Evolutionary conservation across 2,797 vertebrate genomes (phyloP).

Genomic region (Hephaestus fuliginosus): DNA sequence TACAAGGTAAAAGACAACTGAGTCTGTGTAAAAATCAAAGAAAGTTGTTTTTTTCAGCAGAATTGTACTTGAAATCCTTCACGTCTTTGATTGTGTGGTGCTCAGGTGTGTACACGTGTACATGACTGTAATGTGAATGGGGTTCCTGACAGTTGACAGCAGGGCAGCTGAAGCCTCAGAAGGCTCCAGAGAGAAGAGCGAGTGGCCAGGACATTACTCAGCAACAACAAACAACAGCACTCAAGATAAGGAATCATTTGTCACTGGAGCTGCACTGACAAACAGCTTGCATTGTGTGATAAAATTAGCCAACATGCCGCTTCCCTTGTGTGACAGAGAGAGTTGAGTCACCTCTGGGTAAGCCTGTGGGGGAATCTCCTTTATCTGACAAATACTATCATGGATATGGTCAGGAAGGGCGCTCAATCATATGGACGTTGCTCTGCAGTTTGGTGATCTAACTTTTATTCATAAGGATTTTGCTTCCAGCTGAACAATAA

Average conservation of each 20-base stretch:
- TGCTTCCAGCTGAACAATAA: neutral
- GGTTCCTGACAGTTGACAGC: slow-evolving; percentile 54
- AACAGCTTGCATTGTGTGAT: slow-evolving; percentile 69
- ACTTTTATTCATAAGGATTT: slow-evolving; percentile 5
- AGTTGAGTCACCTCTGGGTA: slow-evolving; percentile 63
- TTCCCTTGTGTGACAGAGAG: slow-evolving; percentile 62
- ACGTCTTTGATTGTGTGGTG: neutral
- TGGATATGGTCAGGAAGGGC: slow-evolving; percentile 37
- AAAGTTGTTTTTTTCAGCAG: slow-evolving; percentile 27
- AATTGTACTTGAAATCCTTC: neutral
- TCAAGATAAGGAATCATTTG: slow-evolving; percentile 77
- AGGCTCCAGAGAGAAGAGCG: slow-evolving; percentile 60
- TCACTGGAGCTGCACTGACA: slow-evolving; percentile 71
- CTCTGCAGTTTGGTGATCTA: slow-evolving; percentile 2
- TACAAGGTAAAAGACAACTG: neutral
- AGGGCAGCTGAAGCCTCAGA: slow-evolving; percentile 30
- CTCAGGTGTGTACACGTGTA: neutral
- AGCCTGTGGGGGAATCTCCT: slow-evolving; percentile 61
- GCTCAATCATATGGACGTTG: slow-evolving; percentile 38
- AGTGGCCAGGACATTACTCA: slow-evolving; percentile 80
- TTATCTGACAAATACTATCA: slow-evolving; percentile 46
- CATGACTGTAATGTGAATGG: neutral
- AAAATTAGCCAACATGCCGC: slow-evolving; percentile 68
- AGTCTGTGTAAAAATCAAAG: slow-evolving; percentile 31
- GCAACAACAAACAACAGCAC: slow-evolving; percentile 79